Conservation (phyloP, 2,888 invertebrate species). For the Falcaria lacertinaria region DNA sequence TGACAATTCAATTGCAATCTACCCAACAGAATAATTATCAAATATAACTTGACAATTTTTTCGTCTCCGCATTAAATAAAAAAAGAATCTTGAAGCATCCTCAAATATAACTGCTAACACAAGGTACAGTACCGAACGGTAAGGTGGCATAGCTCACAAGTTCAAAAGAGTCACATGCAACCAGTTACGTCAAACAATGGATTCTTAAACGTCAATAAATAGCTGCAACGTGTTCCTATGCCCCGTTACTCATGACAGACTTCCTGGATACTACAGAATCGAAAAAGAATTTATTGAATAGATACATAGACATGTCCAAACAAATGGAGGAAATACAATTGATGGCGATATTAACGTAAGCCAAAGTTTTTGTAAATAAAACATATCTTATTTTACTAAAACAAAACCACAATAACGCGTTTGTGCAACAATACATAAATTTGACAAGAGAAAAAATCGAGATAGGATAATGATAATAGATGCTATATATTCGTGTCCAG, state of each 20-base stretch:
- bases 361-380: too few species aligned
- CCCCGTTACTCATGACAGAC: conserved; percentile 43
- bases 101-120: not conserved
- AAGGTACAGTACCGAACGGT: not conserved
- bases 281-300: not conserved
- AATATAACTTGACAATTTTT: too few species aligned
- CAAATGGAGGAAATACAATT: not conserved
- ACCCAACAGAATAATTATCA: too few species aligned
- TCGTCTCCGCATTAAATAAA: too few species aligned
- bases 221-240: conserved; percentile 36
- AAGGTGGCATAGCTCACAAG: conserved; percentile 17
- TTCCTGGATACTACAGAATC: conserved; percentile 22
- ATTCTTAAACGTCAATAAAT: conserved; percentile 26
- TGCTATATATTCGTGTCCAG: too few species aligned
- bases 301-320: not conserved
- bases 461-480: too few species aligned
- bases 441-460: too few species aligned
- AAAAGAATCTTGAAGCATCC: conserved; percentile 3
- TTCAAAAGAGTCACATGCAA: conserved; percentile 26
- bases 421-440: too few species aligned
- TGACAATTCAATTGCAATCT: too few species aligned
- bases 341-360: too few species aligned
- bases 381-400: too few species aligned
- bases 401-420: too few species aligned
- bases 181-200: conserved; percentile 39